These are phyloP conservation scores for Mechanitis messenoides DNA, from an alignment of 2,888 invertebrate genomes.

Conservation along the genomic window DNA sequence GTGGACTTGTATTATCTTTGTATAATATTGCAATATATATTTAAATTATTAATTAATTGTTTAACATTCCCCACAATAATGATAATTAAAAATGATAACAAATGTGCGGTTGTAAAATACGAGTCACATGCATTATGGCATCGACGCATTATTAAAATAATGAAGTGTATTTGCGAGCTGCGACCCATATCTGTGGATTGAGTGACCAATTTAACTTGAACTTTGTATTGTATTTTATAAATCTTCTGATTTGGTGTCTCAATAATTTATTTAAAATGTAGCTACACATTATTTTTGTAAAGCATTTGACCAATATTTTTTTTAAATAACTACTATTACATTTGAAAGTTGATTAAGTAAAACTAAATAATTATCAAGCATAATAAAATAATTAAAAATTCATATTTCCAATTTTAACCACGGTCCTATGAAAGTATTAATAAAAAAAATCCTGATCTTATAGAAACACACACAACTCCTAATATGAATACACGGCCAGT, in stretches of 20 bases:
- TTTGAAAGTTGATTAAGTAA: no score
- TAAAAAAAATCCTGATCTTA: no score
- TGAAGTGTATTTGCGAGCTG: neutral
- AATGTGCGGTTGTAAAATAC: slow-evolving; percentile 6
- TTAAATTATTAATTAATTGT: slow-evolving; percentile 1
- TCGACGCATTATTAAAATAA: neutral
- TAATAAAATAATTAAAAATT: no score
- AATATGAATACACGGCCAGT: no score
- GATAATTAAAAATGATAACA: slow-evolving; percentile 7
- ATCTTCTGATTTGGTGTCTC: neutral
- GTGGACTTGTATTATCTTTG: neutral
- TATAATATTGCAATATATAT: neutral
- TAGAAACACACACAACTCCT: no score
- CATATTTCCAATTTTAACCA: no score
- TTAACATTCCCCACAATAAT: slow-evolving; percentile 2
- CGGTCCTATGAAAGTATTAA: no score
- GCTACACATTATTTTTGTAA: no score
- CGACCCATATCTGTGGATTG: neutral
- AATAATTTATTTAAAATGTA: neutral
- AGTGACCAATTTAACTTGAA: slow-evolving; percentile 1
- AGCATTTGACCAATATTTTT: no score
- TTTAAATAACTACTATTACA: no score
- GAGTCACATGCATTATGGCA: slow-evolving; percentile 3
- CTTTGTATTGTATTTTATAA: neutral
- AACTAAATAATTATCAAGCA: no score